Percentiles rank a stretch among this genome's conserved stretches.
These are phyloP conservation scores for Stictocephala bisonia DNA, from an alignment of 2,888 invertebrate species.

Conservation along the genomic window DNA sequence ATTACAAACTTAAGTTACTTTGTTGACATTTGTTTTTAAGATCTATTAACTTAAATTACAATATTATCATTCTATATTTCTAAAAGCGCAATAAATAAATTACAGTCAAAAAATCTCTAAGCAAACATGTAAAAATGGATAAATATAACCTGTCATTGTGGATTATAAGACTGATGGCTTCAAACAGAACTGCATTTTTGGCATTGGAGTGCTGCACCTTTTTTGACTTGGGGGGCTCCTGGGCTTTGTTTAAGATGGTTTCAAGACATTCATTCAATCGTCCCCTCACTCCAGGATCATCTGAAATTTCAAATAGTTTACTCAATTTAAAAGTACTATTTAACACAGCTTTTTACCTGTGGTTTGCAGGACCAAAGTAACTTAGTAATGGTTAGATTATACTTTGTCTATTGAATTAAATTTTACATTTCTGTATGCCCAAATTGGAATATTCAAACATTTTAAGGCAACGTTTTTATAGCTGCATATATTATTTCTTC, in stretches of 20 bases:
- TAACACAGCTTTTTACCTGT: conserved; percentile 19
- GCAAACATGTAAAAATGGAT: no score
- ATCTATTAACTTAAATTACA: no score
- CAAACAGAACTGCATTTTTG: conserved; percentile 99
- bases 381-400: background rate
- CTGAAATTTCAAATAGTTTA: no score
- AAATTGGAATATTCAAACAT: no score
- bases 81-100: background rate
- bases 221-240: conserved; percentile 99
- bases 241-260: conserved; percentile 98
- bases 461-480: no score
- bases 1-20: no score
- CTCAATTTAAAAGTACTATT: conserved; percentile 46
- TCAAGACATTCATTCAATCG: conserved; percentile 97
- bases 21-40: no score
- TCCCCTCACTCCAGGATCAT: conserved; percentile 96
- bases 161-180: conserved; percentile 99
- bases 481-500: no score
- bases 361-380: background rate
- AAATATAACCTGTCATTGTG: conserved; percentile 85
- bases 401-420: no score
- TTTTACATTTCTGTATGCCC: no score
- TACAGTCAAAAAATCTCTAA: background rate
- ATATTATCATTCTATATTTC: background rate
- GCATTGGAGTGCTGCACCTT: conserved; percentile 99